Conservation (phyloP, 1,140 invertebrate genomes). For the Reticulitermes speratus region DNA sequence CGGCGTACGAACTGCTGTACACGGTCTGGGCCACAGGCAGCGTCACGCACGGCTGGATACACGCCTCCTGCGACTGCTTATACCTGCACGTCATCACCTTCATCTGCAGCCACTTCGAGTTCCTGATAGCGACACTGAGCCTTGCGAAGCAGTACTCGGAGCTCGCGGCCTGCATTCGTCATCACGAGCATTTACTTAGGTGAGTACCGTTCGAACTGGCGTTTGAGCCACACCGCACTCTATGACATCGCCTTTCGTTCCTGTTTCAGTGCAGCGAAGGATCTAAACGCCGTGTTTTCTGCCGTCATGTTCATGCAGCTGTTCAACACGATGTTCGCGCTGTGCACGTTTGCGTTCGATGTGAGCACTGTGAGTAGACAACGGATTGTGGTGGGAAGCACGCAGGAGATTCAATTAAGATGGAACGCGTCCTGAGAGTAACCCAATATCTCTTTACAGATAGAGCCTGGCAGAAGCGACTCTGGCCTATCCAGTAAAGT, state of each 20-base stretch:
- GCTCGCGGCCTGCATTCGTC: neutral
- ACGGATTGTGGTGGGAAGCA: no score
- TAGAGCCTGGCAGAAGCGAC: neutral
- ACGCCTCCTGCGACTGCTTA: neutral
- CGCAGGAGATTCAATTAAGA: no score
- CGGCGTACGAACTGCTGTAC: neutral
- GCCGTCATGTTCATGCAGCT: neutral
- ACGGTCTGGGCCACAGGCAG: neutral
- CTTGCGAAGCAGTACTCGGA: neutral
- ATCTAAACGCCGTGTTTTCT: neutral
- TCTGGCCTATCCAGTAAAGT: neutral
- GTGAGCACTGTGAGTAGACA: neutral
- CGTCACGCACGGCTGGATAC: neutral
- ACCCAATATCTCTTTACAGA: neutral
- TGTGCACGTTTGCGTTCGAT: neutral
- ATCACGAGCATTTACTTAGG: neutral
- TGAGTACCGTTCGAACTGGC: neutral
- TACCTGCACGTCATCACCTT: neutral
- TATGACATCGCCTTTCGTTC: neutral
- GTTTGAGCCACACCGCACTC: no score
- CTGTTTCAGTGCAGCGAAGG: neutral
- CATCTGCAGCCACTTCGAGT: neutral
- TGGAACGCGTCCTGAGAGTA: no score
- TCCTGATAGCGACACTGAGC: neutral
- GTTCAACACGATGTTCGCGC: neutral